Evolutionary conservation across 2,888 invertebrate species (phyloP).

Genomic region (Holacanthella duospinosa): DNA sequence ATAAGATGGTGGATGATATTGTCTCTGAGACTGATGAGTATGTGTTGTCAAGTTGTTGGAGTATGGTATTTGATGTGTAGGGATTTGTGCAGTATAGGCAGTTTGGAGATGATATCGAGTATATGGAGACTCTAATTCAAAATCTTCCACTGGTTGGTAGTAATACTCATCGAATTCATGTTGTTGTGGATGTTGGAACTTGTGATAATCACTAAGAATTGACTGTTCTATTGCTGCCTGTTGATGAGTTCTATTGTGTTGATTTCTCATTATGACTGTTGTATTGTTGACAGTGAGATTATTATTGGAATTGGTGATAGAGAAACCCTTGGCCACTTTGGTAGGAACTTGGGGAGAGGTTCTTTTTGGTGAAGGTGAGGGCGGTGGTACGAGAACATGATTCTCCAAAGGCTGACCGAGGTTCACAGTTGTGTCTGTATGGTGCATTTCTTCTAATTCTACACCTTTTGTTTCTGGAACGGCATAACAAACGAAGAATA

Average conservation of each 20-base stretch:
- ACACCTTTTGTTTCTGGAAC: constrained; percentile 86
- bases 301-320: not conserved
- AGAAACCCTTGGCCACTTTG: not conserved
- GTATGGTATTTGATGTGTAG: not conserved
- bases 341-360: not conserved
- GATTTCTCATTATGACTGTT: not conserved
- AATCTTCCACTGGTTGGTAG: not conserved
- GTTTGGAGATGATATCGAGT: not conserved
- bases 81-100: not conserved
- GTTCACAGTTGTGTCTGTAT: not conserved
- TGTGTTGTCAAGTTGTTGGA: not conserved
- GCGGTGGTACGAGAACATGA: not conserved
- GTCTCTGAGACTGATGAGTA: not conserved
- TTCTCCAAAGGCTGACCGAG: not conserved
- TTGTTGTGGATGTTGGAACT: not conserved
- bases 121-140: not conserved
- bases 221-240: not conserved
- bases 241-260: not conserved
- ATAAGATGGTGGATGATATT: not conserved
- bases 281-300: not conserved
- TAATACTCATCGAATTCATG: not conserved
- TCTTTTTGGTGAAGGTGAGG: not conserved
- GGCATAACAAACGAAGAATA: constrained; percentile 72
- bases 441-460: constrained; percentile 69
- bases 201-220: too few relatives aligned